phyloP scores from a whole-genome alignment of 2,797 vertebrate species.

The Zenarchopterus dispar region DNA sequence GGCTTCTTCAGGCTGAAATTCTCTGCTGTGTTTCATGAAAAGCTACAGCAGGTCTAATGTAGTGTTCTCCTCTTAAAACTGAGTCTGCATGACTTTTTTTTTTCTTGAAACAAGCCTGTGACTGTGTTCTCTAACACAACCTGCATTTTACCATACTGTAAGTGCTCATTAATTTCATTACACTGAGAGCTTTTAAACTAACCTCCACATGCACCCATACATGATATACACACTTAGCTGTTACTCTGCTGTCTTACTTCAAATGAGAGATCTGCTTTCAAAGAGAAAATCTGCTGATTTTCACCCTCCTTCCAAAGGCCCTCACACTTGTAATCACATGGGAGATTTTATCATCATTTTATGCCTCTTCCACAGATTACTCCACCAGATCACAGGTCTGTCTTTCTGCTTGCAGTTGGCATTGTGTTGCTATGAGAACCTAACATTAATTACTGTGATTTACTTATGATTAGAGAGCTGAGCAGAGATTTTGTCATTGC shows the following conservation, averaged over 20 bases:
- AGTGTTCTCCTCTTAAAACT: constrained; percentile 8
- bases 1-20: constrained; percentile 56
- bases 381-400: constrained; percentile 44
- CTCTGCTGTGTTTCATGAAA: constrained; percentile 32
- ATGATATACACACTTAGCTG: too few species aligned
- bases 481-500: constrained; percentile 77
- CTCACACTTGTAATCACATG: constrained; percentile 21
- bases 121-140: background rate
- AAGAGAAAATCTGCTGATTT: constrained; percentile 2
- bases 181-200: background rate
- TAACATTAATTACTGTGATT: constrained; percentile 79
- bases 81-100: constrained; percentile 1
- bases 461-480: constrained; percentile 76
- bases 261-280: too few species aligned
- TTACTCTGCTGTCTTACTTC: too few species aligned
- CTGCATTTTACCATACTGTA: background rate
- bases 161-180: background rate
- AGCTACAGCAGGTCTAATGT: constrained; percentile 26
- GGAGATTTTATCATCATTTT: constrained; percentile 27
- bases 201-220: too few species aligned
- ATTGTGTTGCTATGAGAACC: constrained; percentile 66
- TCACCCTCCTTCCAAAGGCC: constrained; percentile 8
- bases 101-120: constrained; percentile 1
- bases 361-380: constrained; percentile 21
- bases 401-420: constrained; percentile 22